Evolutionary conservation across 2,888 invertebrate species (phyloP), one percentile per base, ranked within the genome.

Genomic region (Capitulum mitella): DNA sequence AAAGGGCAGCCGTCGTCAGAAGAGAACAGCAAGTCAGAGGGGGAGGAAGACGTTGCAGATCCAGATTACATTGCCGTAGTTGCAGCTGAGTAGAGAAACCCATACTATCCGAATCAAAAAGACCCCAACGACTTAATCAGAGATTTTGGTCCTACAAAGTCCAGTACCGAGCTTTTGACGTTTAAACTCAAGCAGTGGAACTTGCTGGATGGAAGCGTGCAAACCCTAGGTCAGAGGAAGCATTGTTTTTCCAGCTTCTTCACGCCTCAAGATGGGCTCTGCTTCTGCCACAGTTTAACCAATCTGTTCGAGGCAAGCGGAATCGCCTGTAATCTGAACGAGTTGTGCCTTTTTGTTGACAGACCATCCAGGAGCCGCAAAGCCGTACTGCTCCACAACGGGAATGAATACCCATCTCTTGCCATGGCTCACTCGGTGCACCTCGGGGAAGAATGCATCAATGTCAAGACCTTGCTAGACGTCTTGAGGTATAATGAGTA

Each of bases 371-470:
- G 46, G 46, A 80, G 80, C 77, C 78, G 61, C 26, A 80, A 80
- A 77, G 80, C 61, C 14, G 79, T 79, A 34, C 70, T 83, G 26
- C 78, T 83, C 14, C 83, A 83, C 77, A 83, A 83, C 76, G 83
- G 83, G 54, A 84, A 83, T 80, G 78, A 80, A 80, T 83, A 82
- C 78, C 82, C 83, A 75, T 82, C 83, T 79, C 79, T 84, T 81
- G 83, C 84, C 70, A n/a, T 85, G 22, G 84, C 82, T 34, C 82
- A 84, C 81, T 83, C 83, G 48, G 83, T 83, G 81, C 79, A 81
- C 34, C 80, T 83, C 12, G 83, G 84, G 81, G 83, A 84, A 82
- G 82, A 80, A 80, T 84, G 84, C 79, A 81, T 83, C 29, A 84
- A 81, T 79, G 81, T 84, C 48, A 83, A 83, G 82, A 81, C 82